These are phyloP conservation scores for Metridium senile DNA, from an alignment of 92 coral and sea anemone species.

Conservation along the genomic window DNA sequence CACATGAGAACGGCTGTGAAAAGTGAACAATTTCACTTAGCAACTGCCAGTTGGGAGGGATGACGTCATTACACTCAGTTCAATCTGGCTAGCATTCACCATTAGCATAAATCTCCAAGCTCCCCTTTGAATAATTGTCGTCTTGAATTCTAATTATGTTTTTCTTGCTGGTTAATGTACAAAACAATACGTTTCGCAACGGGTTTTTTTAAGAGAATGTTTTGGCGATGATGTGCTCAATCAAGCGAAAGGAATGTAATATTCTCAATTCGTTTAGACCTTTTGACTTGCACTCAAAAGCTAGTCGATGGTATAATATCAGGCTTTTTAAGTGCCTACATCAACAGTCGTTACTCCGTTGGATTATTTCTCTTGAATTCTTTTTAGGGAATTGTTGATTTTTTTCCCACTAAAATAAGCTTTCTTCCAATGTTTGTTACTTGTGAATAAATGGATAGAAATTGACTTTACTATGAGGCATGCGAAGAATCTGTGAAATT, in stretches of 20 bases:
- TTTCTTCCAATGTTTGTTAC: too few relatives aligned
- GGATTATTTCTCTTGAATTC: not conserved
- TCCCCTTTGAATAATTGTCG: not conserved
- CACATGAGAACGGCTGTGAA: conserved; percentile 28
- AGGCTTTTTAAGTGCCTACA: not conserved
- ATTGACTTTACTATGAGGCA: not conserved
- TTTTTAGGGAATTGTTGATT: too few relatives aligned
- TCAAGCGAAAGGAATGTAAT: not conserved
- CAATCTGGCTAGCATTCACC: conserved; percentile 2
- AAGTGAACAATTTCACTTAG: conserved; percentile 30
- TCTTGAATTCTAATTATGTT: not conserved
- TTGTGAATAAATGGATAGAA: too few relatives aligned
- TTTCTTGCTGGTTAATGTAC: not conserved
- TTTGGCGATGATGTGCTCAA: not conserved
- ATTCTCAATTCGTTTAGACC: not conserved
- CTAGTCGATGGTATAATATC: not conserved
- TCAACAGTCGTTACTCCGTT: not conserved
- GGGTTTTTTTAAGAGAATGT: not conserved
- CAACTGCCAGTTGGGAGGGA: conserved; percentile 29
- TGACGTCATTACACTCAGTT: conserved; percentile 33
- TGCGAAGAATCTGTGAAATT: not conserved
- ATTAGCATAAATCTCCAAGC: conserved; percentile 8
- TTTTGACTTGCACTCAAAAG: not conserved
- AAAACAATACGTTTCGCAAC: not conserved
- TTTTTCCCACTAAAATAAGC: too few relatives aligned